These are phyloP conservation scores for Takifugu ocellatus DNA, from an alignment of 2,797 vertebrate species.

Conservation along the genomic window DNA sequence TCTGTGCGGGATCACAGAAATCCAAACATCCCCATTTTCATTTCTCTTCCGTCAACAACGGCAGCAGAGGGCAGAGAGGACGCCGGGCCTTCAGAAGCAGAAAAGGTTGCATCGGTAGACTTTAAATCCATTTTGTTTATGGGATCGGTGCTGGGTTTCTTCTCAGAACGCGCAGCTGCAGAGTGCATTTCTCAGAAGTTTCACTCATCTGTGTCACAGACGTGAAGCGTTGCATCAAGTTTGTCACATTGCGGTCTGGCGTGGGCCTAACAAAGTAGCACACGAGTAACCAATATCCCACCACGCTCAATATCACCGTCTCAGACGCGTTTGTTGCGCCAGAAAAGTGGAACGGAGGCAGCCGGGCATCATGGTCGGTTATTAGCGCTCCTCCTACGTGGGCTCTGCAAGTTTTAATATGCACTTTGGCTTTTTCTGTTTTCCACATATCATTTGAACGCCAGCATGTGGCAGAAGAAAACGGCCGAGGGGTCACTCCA, in stretches of 20 bases:
- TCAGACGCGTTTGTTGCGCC: conserved; percentile 14
- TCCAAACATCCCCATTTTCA: conserved; percentile 68
- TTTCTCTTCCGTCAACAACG: conserved; percentile 55
- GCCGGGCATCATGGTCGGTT: not conserved
- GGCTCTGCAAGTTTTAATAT: conserved; percentile 16
- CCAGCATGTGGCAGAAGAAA: conserved; percentile 33
- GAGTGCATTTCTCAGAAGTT: no score
- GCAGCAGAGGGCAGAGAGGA: conserved; percentile 49
- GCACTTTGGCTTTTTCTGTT: conserved; percentile 25
- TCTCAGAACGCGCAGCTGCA: no score
- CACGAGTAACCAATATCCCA: conserved; percentile 15
- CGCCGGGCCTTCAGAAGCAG: conserved; percentile 29
- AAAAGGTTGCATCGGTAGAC: conserved; percentile 6
- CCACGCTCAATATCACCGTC: conserved; percentile 21
- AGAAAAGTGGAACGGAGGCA: conserved; percentile 21
- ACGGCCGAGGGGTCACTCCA: conserved; percentile 40
- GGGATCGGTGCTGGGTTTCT: not conserved
- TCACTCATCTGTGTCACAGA: conserved; percentile 15
- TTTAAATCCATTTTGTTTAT: conserved; percentile 2
- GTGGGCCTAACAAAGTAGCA: conserved; percentile 20
- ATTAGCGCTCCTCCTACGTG: conserved; percentile 6
- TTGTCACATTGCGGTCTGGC: conserved; percentile 26
- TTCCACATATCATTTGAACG: conserved; percentile 30
- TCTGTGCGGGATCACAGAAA: conserved; percentile 67
- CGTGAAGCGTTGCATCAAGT: conserved; percentile 17